A percentile compares a stretch with the other conserved stretches of the same genome.
Conservation (phyloP, 1,140 invertebrate species). For the Trichoplusia ni region DNA sequence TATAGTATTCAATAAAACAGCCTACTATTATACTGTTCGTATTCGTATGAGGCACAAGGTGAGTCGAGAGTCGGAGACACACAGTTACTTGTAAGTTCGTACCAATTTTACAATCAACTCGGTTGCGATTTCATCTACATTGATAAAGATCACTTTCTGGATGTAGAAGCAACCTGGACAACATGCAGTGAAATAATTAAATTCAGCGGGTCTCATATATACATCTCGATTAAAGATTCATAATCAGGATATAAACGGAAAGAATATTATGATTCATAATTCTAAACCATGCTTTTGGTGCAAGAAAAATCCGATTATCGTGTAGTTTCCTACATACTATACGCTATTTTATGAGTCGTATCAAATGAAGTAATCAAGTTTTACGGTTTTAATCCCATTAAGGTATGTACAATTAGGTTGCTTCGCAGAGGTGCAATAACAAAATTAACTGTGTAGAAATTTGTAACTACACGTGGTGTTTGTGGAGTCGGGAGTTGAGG, state of each 20-base stretch:
- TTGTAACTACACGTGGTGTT: constrained; percentile 49
- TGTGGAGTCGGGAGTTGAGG: constrained; percentile 38
- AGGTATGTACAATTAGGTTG: constrained; percentile 42
- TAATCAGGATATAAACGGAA: background rate
- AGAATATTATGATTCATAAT: constrained; percentile 1
- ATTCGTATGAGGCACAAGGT: background rate
- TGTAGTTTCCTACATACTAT: constrained; percentile 1
- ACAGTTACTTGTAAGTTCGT: background rate
- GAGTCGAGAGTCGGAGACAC: background rate
- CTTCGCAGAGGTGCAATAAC: constrained; percentile 47
- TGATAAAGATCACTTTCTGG: constrained; percentile 1
- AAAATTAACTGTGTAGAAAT: constrained; percentile 59
- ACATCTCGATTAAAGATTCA: too few relatives aligned
- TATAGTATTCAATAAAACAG: background rate
- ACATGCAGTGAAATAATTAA: background rate
- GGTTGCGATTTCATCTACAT: background rate
- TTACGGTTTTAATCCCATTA: constrained; percentile 44
- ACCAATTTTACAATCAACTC: constrained; percentile 2
- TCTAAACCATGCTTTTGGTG: constrained; percentile 1
- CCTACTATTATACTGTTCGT: background rate
- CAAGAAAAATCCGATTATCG: constrained; percentile 11
- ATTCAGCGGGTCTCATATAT: too few relatives aligned
- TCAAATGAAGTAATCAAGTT: constrained; percentile 26
- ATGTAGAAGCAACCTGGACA: background rate
- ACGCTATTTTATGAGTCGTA: constrained; percentile 29